These are phyloP conservation scores for Bettongia penicillata DNA, from an alignment of 2,113 vertebrate species.

Conservation along the genomic window DNA sequence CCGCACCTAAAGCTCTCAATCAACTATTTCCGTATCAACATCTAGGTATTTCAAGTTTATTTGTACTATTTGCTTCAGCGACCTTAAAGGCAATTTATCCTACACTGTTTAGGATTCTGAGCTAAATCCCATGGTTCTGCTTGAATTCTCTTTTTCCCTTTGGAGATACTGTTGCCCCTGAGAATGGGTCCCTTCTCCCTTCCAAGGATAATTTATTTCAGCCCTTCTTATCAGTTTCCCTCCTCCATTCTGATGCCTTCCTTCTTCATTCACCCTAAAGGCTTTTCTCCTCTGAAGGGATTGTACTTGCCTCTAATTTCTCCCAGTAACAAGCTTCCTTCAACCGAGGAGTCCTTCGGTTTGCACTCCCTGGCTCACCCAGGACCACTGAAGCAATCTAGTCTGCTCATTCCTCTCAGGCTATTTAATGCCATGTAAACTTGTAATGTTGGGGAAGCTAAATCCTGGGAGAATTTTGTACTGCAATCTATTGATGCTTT, in stretches of 20 bases:
- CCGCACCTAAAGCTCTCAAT: background rate
- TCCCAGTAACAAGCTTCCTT: background rate
- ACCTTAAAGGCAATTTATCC: background rate
- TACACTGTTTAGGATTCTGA: background rate
- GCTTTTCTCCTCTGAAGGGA: background rate
- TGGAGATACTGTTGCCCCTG: background rate
- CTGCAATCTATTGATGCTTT: background rate
- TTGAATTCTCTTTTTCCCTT: conserved; percentile 28
- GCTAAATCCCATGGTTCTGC: conserved; percentile 32
- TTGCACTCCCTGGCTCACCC: background rate
- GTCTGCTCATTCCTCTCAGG: background rate
- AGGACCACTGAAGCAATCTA: background rate
- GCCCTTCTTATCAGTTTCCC: background rate
- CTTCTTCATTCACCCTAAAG: conserved; percentile 4
- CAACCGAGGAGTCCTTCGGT: background rate
- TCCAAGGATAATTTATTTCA: background rate
- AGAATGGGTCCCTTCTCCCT: conserved; percentile 4
- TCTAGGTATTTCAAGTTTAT: conserved; percentile 10
- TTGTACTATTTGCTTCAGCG: conserved; percentile 31
- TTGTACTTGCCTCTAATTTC: background rate
- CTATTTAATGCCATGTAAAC: background rate
- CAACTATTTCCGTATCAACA: background rate
- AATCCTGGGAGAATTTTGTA: background rate
- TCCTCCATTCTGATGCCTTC: background rate
- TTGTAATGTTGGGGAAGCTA: background rate